Evolutionary conservation across 2,113 vertebrate species (phyloP).

Genomic region (Proteles cristata): DNA sequence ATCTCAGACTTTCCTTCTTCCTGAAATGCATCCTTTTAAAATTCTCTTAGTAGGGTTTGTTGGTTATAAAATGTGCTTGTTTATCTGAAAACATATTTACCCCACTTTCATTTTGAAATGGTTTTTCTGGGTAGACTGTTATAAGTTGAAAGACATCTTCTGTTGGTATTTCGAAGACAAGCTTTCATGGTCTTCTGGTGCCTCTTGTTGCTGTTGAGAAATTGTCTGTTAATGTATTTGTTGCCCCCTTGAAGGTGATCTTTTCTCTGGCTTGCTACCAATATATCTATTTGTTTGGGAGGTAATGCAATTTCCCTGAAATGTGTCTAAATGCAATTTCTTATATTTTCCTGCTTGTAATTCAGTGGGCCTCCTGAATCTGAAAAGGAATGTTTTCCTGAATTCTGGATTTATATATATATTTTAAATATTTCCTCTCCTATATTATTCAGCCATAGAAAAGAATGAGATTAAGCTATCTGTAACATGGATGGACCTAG

Average conservation of each 20-base stretch:
- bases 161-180: neutral
- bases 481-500: neutral
- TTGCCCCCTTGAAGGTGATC: neutral
- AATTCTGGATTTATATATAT: neutral
- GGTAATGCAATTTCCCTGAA: neutral
- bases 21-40: neutral
- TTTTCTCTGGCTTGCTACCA: neutral
- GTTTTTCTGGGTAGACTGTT: neutral
- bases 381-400: slow-evolving; percentile 15
- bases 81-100: slow-evolving; percentile 17
- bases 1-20: neutral
- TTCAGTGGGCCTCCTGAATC: neutral
- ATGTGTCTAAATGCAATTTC: neutral
- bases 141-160: neutral
- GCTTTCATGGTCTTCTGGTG: neutral
- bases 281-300: neutral
- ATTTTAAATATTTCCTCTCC: neutral
- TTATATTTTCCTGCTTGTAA: slow-evolving; percentile 14
- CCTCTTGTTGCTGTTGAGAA: neutral
- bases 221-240: neutral
- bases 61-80: neutral
- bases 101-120: slow-evolving; percentile 17
- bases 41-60: neutral
- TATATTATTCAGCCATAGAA: neutral
- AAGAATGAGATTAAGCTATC: neutral